Conservation (phyloP, 2,113 vertebrate species). For the Peromyscus leucopus region DNA sequence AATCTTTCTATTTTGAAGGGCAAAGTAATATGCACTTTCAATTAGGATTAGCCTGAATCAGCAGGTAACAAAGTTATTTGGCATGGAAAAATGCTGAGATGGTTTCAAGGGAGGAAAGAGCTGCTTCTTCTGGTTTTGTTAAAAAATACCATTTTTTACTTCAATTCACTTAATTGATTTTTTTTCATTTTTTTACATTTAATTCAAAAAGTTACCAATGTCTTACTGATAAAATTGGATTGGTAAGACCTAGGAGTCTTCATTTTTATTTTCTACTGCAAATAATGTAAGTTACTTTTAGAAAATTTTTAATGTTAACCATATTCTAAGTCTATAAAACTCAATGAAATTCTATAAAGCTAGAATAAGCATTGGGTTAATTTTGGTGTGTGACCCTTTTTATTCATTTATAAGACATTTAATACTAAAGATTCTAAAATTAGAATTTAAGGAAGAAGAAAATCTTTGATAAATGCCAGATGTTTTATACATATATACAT, state of each 20-base stretch:
- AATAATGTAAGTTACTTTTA: neutral
- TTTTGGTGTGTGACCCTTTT: neutral
- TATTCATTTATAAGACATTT: neutral
- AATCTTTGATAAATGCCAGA: neutral
- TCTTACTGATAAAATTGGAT: neutral
- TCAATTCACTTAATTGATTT: neutral
- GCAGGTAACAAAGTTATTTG: slow-evolving; percentile 14
- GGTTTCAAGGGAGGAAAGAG: neutral
- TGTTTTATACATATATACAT: neutral
- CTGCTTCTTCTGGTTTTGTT: neutral
- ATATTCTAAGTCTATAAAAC: neutral
- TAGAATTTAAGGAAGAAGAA: neutral
- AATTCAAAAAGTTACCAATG: neutral
- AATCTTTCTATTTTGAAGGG: slow-evolving; percentile 28
- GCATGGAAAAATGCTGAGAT: neutral
- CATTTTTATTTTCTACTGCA: slow-evolving; percentile 4
- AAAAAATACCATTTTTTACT: neutral
- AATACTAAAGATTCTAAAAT: neutral
- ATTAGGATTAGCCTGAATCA: slow-evolving; percentile 43
- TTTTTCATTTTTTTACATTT: neutral
- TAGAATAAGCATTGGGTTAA: neutral
- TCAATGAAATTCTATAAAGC: neutral
- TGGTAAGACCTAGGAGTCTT: neutral
- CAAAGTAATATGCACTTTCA: neutral
- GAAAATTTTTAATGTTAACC: neutral